phyloP scores from a whole-genome alignment of 2,888 invertebrate species.

The Trilocha varians region DNA sequence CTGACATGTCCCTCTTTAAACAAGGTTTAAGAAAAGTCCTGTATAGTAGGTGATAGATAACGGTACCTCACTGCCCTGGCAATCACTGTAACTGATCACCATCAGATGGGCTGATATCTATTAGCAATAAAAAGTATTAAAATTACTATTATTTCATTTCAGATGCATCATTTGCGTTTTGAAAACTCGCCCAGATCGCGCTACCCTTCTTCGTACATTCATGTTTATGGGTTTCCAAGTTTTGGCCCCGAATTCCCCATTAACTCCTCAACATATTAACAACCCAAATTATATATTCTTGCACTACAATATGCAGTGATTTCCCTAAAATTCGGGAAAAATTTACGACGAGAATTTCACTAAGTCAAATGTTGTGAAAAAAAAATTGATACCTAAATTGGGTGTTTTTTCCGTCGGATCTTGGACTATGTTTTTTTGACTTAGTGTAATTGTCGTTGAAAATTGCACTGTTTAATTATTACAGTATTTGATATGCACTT shows the following conservation, averaged over 20 bases:
- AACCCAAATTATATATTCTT: conserved; percentile 72
- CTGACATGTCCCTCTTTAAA: too few species aligned
- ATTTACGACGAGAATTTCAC: background rate
- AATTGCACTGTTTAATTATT: background rate
- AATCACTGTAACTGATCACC: too few species aligned
- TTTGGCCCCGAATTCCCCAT: conserved; percentile 84
- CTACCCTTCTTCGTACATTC: conserved; percentile 92
- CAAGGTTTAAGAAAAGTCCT: too few species aligned
- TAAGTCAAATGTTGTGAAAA: background rate
- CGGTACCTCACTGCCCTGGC: too few species aligned
- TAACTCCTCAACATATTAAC: conserved; percentile 64
- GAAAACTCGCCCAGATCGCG: conserved; percentile 88
- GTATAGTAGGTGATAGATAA: too few species aligned
- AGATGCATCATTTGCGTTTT: conserved; percentile 80
- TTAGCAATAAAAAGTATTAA: too few species aligned
- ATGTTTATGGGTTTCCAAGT: conserved; percentile 97
- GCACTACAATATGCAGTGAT: conserved; percentile 67
- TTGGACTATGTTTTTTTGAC: too few species aligned
- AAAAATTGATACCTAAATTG: too few species aligned
- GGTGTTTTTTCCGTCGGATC: too few species aligned
- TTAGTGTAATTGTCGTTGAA: too few species aligned
- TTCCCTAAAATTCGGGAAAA: too few species aligned
- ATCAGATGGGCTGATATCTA: too few species aligned
- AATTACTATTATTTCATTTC: conserved; percentile 12
- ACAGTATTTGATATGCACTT: background rate